phyloP scores from a whole-genome alignment of 2,888 invertebrate species.

The Seira musarum region DNA sequence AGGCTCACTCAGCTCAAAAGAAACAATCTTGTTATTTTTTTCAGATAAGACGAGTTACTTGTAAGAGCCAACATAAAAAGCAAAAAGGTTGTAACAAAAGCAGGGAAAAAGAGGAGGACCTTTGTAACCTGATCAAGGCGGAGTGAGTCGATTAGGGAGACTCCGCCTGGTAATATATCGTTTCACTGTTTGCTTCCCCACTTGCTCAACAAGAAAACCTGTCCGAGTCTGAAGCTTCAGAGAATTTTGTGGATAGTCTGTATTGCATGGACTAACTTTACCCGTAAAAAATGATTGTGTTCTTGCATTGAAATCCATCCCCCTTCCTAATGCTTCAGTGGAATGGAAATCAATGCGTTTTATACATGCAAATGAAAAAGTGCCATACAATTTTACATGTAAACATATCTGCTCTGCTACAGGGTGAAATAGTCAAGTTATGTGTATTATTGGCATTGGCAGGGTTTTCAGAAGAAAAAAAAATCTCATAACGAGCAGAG shows the following conservation, averaged over 20 bases:
- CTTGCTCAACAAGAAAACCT: not conserved
- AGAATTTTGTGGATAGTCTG: not conserved
- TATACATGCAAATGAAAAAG: constrained; percentile 35
- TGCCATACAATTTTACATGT: no score
- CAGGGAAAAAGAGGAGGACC: constrained; percentile 49
- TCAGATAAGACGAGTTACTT: not conserved
- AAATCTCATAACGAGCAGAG: constrained; percentile 38
- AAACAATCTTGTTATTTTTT: not conserved
- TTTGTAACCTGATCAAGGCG: constrained; percentile 60
- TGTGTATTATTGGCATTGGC: constrained; percentile 15
- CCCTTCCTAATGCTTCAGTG: not conserved
- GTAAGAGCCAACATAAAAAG: not conserved
- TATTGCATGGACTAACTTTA: not conserved
- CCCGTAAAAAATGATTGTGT: not conserved
- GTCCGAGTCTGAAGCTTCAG: not conserved
- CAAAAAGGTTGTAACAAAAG: constrained; percentile 30
- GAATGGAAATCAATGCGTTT: constrained; percentile 34
- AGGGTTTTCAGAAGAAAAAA: constrained; percentile 29
- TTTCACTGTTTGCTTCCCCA: not conserved
- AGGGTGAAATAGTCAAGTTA: no score
- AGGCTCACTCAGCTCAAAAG: not conserved
- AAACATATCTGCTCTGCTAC: not conserved
- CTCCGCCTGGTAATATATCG: constrained; percentile 59
- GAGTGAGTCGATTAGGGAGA: constrained; percentile 58
- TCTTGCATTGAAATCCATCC: not conserved